phyloP scores from a whole-genome alignment of 2,888 invertebrate genomes.

The Ganaspis brasiliensis region DNA sequence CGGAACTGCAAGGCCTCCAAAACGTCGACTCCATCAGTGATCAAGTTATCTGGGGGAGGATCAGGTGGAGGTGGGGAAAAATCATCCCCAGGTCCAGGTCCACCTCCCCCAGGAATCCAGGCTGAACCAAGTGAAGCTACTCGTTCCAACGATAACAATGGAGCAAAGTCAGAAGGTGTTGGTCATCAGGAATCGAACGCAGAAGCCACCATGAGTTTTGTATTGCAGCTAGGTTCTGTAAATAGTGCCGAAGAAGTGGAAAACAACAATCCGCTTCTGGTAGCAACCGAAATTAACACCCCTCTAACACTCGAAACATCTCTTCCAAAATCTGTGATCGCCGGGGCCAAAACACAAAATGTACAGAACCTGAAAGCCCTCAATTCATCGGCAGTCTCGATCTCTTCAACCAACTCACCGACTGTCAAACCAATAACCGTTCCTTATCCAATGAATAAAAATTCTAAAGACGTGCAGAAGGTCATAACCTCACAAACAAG shows the following conservation, averaged over 20 bases:
- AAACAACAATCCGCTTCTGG: constrained; percentile 50
- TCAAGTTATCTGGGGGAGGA: constrained; percentile 79
- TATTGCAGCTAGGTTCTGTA: constrained; percentile 70
- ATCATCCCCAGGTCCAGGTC: constrained; percentile 74
- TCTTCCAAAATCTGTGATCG: constrained; percentile 50
- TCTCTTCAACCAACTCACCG: constrained; percentile 48
- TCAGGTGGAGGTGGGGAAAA: constrained; percentile 75
- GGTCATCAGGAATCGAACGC: constrained; percentile 54
- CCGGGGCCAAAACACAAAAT: constrained; percentile 46
- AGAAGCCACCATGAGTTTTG: constrained; percentile 76
- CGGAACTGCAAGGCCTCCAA: constrained; percentile 74
- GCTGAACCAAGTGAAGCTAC: constrained; percentile 51
- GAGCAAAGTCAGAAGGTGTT: constrained; percentile 40
- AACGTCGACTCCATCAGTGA: constrained; percentile 81
- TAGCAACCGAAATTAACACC: constrained; percentile 30
- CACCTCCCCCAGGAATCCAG: constrained; percentile 66
- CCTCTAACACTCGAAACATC: constrained; percentile 46
- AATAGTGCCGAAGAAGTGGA: constrained; percentile 23
- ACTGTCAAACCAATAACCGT: constrained; percentile 66
- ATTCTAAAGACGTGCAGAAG: constrained; percentile 63
- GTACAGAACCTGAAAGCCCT: constrained; percentile 22
- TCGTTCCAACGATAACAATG: constrained; percentile 49
- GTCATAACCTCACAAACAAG: constrained; percentile 62
- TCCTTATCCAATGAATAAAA: constrained; percentile 66
- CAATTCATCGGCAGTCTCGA: constrained; percentile 25